Evolutionary conservation across 2,888 invertebrate genomes (phyloP), one percentile per base, ranked within the genome.

Genomic region (Drosophila pseudotakahashii): DNA sequence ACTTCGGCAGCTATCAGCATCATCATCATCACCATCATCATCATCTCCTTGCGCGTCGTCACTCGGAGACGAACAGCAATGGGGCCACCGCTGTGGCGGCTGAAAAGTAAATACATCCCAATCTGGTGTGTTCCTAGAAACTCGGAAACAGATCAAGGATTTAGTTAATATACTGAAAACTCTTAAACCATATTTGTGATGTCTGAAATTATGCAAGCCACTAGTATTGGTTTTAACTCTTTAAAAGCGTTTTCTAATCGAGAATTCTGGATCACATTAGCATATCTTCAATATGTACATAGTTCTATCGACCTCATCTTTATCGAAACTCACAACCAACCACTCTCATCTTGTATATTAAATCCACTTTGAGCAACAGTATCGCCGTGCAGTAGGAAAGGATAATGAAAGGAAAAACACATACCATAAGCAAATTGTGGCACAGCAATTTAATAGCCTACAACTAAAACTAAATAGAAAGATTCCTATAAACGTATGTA

Each of bases 31-130:
- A 71, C n/a, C 77, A 78, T 2, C 66, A 73, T 9, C 76, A 78
- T 44, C 77, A 89, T 61, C 73, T 89, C 60, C 80, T 89, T 73
- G 60, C 81, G 39, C 82, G 91, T 64, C 86, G 91, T 37, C 91
- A 91, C 64, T 91, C 91, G 68, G 91, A 87, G 76, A 86, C 88
- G 45, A 78, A 75, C 48, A 80, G 73, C 57, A 89, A 84, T 76
- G 89, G 81, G 39, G 60, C 81, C 50, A 73, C 76, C 11, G 71
- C 78, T 14, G 52, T 79, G 63, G 69, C 75, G 48, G 81, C 78
- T 30, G 76, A 87, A 6, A 83, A 88, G 53, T 81, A 64, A 72
- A 66, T 37, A 54, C 48, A 69, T 67, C 47, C 54, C 54, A 67
- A 67, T 39, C 44, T 48, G 34, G 34, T 62, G 48, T 42, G 63